Base-by-base conservation (phyloP, 2,888 invertebrate species). In the Falcaria lacertinaria region DNA sequence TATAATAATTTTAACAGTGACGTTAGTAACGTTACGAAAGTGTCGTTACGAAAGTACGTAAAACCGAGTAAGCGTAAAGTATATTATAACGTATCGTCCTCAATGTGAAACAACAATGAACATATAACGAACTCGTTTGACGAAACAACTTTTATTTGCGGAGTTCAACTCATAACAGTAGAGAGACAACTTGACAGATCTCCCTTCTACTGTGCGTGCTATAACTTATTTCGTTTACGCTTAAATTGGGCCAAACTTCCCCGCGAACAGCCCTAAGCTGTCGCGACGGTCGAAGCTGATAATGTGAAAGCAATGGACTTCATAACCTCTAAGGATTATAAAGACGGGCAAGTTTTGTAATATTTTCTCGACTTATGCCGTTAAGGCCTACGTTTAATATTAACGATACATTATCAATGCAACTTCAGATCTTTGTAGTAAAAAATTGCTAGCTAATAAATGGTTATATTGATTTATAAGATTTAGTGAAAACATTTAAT, bases 281-380 rank as follows among this genome's bases (percentile, higher is more conserved):
- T 25, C 37, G 25, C 14, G 25, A 22, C 15, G 22, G 19, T 5
- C 8, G 22, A 22, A 34, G 46, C 15, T 44, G 52, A 52, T 57
- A 51, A 57, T 51, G 43, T 34, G 43, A 45, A 50, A 51, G 39
- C 48, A 53, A 53, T 52, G 53, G 48, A 53, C 50, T 50, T 40
- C 19, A 40, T 45, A 42, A 46, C 42, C 43, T 43, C 47, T 38
- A 34, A 34, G 47, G 49, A 55, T 51, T 52, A 53, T 48, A 48
- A 48, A 22, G 14, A 15, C 22, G 7, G 15, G 37, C 17, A 22
- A 37, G 19, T 14, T 37, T 37, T 2, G 19, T 15, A 16, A 34
- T 15, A 34, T 34, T 34, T 34, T 36, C 11, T 17, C 17, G 8
- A 8, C 28, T 28, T 28, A 8, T 8, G 28, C 28, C 28, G 7